Percentiles rank a stretch among this genome's conserved stretches.
These are phyloP conservation scores for Caenorhabditis uteleia DNA, from an alignment of 2,888 invertebrate genomes.

Conservation along the genomic window DNA sequence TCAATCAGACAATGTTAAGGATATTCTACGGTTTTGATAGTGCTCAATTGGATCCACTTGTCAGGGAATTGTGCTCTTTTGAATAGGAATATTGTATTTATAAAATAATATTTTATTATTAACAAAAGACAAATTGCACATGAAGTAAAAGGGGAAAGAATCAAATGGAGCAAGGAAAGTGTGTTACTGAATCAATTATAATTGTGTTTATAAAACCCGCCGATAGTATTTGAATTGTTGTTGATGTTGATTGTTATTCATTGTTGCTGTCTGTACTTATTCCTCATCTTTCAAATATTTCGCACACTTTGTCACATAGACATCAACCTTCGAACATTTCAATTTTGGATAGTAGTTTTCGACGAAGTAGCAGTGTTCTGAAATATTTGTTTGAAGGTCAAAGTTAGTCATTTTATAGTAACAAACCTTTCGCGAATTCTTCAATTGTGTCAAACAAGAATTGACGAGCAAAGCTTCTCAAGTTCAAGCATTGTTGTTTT, in stretches of 20 bases:
- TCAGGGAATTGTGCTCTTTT: constrained; percentile 57
- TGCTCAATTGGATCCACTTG: constrained; percentile 59
- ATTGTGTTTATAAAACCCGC: too few relatives aligned
- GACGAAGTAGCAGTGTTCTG: constrained; percentile 54
- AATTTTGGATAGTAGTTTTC: constrained; percentile 57
- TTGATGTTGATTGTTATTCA: neutral
- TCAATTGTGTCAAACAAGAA: constrained; percentile 40
- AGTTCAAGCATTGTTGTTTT: constrained; percentile 49
- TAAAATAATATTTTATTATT: constrained; percentile 17
- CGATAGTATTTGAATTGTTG: constrained; percentile 7
- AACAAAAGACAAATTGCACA: constrained; percentile 12
- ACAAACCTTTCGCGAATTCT: constrained; percentile 44
- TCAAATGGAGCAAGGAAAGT: too few relatives aligned
- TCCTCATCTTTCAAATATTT: constrained; percentile 34
- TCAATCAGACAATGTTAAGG: constrained; percentile 53
- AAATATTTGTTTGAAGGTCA: neutral
- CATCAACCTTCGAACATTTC: constrained; percentile 39
- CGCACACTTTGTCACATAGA: constrained; percentile 41
- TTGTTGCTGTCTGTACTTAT: too few relatives aligned
- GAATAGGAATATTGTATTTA: constrained; percentile 9
- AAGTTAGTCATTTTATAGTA: too few relatives aligned
- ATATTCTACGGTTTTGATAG: constrained; percentile 58
- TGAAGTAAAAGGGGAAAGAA: constrained; percentile 8
- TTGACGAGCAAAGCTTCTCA: constrained; percentile 52
- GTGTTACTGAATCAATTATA: too few relatives aligned